Conservation (phyloP, 2,113 vertebrate species). For the Brienomyrus longianalis region DNA sequence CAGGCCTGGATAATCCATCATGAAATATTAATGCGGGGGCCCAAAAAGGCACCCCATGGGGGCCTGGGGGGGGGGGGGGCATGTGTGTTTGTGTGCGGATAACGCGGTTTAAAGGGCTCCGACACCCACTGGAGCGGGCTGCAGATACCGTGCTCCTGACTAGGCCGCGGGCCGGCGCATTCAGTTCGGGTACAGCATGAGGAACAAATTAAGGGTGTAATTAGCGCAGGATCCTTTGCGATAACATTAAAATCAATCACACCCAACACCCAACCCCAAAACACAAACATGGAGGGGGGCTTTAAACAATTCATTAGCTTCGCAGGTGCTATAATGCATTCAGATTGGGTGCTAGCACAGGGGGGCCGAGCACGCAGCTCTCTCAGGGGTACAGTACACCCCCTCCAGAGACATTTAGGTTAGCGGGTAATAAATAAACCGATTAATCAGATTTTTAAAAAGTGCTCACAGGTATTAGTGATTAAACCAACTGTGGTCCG, state of each 20-base stretch:
- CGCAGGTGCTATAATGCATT: not conserved
- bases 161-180: not conserved
- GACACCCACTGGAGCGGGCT: not conserved
- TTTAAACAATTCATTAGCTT: not conserved
- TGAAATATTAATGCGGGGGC: conserved; percentile 15
- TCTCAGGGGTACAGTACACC: not conserved
- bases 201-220: not conserved
- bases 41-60: conserved; percentile 9
- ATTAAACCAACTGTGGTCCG: not conserved
- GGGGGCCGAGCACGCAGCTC: not conserved
- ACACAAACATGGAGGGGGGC: not conserved
- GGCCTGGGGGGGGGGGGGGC: not conserved
- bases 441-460: not conserved
- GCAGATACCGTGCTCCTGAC: not conserved
- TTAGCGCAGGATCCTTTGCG: not conserved
- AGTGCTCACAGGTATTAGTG: not conserved
- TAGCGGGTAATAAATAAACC: not conserved
- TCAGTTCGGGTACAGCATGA: not conserved
- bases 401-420: not conserved
- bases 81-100: not conserved
- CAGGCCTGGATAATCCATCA: conserved; percentile 20
- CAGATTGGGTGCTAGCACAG: not conserved
- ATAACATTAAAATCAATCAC: not conserved
- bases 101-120: not conserved
- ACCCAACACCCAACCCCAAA: not conserved